These are phyloP conservation scores for Zaprionus camerounensis DNA, from an alignment of 1,140 invertebrate genomes.

Conservation along the genomic window DNA sequence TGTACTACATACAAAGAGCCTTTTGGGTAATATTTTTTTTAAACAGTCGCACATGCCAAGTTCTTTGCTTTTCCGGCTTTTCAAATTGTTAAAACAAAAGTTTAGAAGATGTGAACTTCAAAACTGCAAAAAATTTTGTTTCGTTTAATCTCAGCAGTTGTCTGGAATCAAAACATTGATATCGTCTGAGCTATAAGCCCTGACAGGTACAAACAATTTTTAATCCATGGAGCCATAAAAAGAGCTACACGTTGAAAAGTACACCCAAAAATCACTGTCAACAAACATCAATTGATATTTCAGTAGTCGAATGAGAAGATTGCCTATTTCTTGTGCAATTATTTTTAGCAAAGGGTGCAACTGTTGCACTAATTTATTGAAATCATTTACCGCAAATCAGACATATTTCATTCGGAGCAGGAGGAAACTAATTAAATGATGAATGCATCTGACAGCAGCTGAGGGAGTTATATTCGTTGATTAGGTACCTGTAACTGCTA, in stretches of 20 bases:
- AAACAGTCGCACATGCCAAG: no score
- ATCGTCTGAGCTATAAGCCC: constrained; percentile 72
- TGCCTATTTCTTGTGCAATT: not conserved
- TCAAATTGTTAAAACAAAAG: no score
- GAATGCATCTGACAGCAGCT: constrained; percentile 59
- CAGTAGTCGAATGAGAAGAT: not conserved
- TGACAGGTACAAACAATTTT: constrained; percentile 75
- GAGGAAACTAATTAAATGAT: constrained; percentile 74
- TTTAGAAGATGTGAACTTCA: no score
- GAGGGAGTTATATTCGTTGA: constrained; percentile 44
- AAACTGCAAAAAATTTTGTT: not conserved
- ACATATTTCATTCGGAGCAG: constrained; percentile 38
- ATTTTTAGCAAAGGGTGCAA: constrained; percentile 24
- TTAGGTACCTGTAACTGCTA: constrained; percentile 21
- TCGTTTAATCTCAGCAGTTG: constrained; percentile 54
- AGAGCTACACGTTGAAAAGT: constrained; percentile 24
- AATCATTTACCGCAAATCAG: constrained; percentile 67
- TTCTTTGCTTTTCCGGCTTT: no score
- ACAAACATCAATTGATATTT: constrained; percentile 32
- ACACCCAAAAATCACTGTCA: constrained; percentile 17
- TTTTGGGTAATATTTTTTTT: not conserved
- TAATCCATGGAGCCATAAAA: constrained; percentile 31
- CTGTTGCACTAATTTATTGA: constrained; percentile 69
- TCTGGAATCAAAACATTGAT: constrained; percentile 63
- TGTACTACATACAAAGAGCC: not conserved